phyloP scores from a whole-genome alignment of 2,888 invertebrate genomes.

The Pandemis cinnamomeana region DNA sequence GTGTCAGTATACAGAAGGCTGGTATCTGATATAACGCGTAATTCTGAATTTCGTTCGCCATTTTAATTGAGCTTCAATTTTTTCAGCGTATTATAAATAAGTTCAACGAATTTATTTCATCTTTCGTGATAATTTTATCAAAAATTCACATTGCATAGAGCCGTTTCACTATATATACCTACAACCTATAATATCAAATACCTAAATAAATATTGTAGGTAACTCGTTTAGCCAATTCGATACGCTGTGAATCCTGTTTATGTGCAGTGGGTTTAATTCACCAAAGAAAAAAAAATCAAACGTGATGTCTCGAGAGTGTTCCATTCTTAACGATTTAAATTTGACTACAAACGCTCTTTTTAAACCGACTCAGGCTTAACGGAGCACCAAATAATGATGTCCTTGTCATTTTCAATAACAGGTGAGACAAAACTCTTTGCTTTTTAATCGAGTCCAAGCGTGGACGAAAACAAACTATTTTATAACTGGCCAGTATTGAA shows the following conservation, averaged over 20 bases:
- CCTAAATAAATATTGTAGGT: neutral
- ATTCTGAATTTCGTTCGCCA: neutral
- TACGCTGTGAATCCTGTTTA: neutral
- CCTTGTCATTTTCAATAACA: neutral
- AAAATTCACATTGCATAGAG: no score
- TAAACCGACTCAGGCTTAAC: no score
- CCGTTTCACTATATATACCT: no score
- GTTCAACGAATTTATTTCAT: no score
- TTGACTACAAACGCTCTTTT: neutral
- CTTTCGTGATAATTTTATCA: no score
- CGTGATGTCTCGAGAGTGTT: neutral
- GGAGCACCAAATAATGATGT: neutral
- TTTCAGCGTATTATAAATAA: neutral
- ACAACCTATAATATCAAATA: neutral
- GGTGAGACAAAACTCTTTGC: neutral
- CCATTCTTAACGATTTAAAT: neutral
- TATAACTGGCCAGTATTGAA: slow-evolving; percentile 10
- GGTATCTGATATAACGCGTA: neutral
- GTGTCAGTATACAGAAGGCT: no score
- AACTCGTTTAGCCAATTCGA: neutral
- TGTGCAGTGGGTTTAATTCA: neutral
- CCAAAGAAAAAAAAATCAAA: neutral
- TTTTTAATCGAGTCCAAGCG: neutral
- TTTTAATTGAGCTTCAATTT: neutral
- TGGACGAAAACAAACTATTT: neutral